Evolutionary conservation across 2,113 vertebrate species (phyloP).

Genomic region (Irena cyanogastra): DNA sequence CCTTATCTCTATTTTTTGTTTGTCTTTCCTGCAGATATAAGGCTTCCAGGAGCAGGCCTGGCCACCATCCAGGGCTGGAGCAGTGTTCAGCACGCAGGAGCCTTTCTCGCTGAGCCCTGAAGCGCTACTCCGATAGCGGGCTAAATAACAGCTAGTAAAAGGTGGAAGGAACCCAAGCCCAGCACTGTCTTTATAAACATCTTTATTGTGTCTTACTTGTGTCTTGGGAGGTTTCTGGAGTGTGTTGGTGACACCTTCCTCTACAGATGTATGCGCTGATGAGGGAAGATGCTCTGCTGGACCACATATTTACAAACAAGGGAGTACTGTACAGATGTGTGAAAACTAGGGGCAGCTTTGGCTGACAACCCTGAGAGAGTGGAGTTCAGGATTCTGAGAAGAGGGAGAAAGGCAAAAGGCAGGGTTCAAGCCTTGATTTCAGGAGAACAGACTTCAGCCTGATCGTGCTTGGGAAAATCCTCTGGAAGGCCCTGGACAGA

Average conservation of each 20-base stretch:
- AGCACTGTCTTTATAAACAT: neutral
- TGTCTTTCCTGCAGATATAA: neutral
- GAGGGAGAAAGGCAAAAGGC: neutral
- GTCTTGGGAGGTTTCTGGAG: neutral
- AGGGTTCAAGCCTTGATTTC: neutral
- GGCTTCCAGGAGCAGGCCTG: neutral
- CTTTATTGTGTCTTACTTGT: neutral
- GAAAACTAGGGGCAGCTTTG: neutral
- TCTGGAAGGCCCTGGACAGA: neutral
- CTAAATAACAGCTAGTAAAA: neutral
- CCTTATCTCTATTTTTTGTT: neutral
- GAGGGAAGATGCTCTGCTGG: neutral
- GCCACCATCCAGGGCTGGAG: neutral
- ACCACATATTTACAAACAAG: neutral
- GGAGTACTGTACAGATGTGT: neutral
- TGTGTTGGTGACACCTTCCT: neutral
- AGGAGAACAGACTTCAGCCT: neutral
- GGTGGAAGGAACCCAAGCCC: neutral
- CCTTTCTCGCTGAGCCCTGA: neutral
- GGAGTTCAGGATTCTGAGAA: neutral
- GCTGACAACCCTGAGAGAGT: neutral
- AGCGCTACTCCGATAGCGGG: accelerated
- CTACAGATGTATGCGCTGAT: neutral
- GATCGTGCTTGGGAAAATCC: neutral
- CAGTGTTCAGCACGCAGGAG: accelerated